These are phyloP conservation scores for Empis livida DNA, from an alignment of 2,888 invertebrate genomes.

Conservation along the genomic window DNA sequence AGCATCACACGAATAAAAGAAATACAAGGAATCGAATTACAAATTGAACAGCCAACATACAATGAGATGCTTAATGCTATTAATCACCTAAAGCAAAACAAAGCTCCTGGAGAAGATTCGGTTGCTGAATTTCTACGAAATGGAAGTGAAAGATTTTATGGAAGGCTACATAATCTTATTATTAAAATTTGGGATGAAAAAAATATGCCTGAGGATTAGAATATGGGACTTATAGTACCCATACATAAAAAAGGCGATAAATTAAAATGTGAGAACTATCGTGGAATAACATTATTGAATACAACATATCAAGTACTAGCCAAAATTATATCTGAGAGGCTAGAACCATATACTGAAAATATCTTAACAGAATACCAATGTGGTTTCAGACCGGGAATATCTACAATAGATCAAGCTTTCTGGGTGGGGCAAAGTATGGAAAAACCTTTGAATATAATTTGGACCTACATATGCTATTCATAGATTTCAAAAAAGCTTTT, in stretches of 20 bases:
- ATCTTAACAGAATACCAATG: neutral
- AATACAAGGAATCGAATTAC: neutral
- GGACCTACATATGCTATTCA: neutral
- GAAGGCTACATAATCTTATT: neutral
- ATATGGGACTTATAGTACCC: neutral
- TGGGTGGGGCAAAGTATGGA: neutral
- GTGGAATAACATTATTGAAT: constrained; percentile 1
- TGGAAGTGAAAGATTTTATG: neutral
- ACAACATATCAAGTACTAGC: neutral
- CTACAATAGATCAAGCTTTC: neutral
- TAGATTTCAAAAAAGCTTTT: neutral
- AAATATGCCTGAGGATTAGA: constrained; percentile 2
- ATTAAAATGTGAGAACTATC: constrained; percentile 1
- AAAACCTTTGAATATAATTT: constrained; percentile 2
- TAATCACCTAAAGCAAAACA: neutral
- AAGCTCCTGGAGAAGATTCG: constrained; percentile 1
- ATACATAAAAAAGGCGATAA: constrained; percentile 3
- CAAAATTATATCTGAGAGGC: neutral
- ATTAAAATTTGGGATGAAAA: neutral
- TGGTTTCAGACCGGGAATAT: neutral
- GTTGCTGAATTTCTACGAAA: constrained; percentile 1
- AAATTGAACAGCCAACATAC: neutral
- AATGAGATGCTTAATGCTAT: neutral
- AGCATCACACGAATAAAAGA: neutral
- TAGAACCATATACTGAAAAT: neutral